Evolutionary conservation across 2,888 invertebrate genomes (phyloP).

Genomic region (Hypercompe scribonia): DNA sequence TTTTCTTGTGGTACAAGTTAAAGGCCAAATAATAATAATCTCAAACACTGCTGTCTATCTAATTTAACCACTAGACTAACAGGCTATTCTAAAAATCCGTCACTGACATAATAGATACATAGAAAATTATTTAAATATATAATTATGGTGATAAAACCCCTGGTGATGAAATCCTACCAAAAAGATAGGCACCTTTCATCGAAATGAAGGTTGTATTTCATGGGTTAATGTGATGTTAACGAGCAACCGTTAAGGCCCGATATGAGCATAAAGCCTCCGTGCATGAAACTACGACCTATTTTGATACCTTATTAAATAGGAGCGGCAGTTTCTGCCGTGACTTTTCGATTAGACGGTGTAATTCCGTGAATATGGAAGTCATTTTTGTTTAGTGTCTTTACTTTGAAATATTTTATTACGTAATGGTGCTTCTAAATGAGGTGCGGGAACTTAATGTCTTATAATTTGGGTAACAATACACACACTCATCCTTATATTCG

Average conservation of each 20-base stretch:
- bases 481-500: not conserved
- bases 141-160: not conserved
- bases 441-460: not conserved
- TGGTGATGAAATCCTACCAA: constrained; percentile 30
- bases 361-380: constrained; percentile 14
- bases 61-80: too few species aligned
- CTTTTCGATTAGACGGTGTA: constrained; percentile 15
- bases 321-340: constrained; percentile 28
- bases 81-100: too few species aligned
- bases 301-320: constrained; percentile 45
- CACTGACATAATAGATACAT: not conserved
- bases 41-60: not conserved
- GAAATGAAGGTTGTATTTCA: constrained; percentile 51
- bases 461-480: not conserved
- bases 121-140: not conserved
- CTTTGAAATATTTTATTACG: constrained; percentile 5
- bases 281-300: constrained; percentile 43
- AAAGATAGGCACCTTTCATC: constrained; percentile 57
- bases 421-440: constrained; percentile 4
- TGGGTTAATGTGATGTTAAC: constrained; percentile 63
- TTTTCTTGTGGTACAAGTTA: too few species aligned
- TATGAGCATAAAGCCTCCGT: constrained; percentile 45
- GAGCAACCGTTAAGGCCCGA: constrained; percentile 55
- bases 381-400: constrained; percentile 9
- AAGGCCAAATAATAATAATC: not conserved